phyloP scores from a whole-genome alignment of 2,113 vertebrate genomes.

The Terrapene triunguis region DNA sequence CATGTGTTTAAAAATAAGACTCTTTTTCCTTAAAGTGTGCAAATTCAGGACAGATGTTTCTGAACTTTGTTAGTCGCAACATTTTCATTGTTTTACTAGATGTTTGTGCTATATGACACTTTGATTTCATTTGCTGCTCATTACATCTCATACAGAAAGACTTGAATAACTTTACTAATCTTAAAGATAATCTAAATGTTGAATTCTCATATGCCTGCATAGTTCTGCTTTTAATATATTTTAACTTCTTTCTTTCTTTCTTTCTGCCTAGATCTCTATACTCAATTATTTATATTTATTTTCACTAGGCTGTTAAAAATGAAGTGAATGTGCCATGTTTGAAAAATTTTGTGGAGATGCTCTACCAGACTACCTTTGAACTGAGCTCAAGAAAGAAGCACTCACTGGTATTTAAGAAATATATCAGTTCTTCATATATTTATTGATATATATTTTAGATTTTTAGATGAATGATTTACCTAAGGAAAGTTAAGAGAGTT shows the following conservation, averaged over 20 bases:
- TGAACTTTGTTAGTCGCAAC: not conserved
- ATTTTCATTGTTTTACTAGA: not conserved
- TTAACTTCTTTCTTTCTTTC: slow-evolving; percentile 21
- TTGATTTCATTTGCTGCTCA: not conserved
- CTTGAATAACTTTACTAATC: not conserved
- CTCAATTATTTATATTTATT: slow-evolving; percentile 36
- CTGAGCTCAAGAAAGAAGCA: slow-evolving; percentile 99
- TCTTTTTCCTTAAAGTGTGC: not conserved
- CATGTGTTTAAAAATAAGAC: not conserved
- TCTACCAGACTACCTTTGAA: slow-evolving; percentile 99
- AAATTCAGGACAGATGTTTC: not conserved
- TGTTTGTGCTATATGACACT: not conserved
- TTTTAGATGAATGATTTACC: not conserved
- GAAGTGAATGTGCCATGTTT: slow-evolving; percentile 99
- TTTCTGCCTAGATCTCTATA: not conserved
- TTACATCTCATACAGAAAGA: not conserved
- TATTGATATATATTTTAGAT: not conserved
- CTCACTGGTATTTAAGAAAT: slow-evolving; percentile 90
- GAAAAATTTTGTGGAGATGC: slow-evolving; percentile 99
- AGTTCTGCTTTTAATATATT: not conserved
- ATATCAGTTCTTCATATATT: slow-evolving; percentile 56
- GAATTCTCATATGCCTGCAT: not conserved
- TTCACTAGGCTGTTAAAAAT: slow-evolving; percentile 96
- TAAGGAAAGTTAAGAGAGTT: slow-evolving; percentile 9
- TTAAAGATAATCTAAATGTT: slow-evolving; percentile 3